Evolutionary conservation across 2,113 vertebrate genomes (phyloP), one percentile per base, ranked within the genome.

Genomic region (Scortum barcoo): DNA sequence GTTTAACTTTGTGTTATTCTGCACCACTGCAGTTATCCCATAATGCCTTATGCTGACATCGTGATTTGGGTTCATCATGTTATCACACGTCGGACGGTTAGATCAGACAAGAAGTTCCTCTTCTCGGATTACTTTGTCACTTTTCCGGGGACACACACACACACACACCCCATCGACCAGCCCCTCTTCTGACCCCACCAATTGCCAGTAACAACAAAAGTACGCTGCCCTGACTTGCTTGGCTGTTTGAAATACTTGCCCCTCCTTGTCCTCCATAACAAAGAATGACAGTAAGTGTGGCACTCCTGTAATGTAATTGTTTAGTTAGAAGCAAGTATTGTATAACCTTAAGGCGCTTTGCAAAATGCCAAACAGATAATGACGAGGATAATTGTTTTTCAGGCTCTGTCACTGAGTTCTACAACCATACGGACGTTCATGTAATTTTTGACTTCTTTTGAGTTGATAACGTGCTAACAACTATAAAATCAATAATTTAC

Each of bases 271-370:
- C n/a, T 58, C 2, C 1, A 7, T 2, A 58, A 11, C 5, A 1
- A 5, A 66, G 22, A 62, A 26, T 80, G 74, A 68, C 78, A 76
- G 20, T 3, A 28, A 79, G 42, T 11, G 53, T 65, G 87, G 5
- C 91, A 91, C 91, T 73, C 91, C 92, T 78, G n/a, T n/a, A n/a
- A 56, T 71, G 2, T 94, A 95, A 93, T 91, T 80, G 77, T 93
- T 95, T 87, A 84, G 14, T 61, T 38, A 60, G 24, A 51, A 56
- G 33, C 5, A 50, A 46, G 22, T n/a, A 40, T 46, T 67, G 14
- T 44, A 51, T 63, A 70, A 67, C 50, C 88, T 68, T 17, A 22
- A 30, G 86, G 72, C 30, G 20, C 17, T 78, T 54, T 19, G 10
- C 0, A 22, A 46, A 79, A 78, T 68, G 60, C 67, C 75, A 69